Conservation (phyloP, 2,113 vertebrate species). For the Syrmaticus mikado region DNA sequence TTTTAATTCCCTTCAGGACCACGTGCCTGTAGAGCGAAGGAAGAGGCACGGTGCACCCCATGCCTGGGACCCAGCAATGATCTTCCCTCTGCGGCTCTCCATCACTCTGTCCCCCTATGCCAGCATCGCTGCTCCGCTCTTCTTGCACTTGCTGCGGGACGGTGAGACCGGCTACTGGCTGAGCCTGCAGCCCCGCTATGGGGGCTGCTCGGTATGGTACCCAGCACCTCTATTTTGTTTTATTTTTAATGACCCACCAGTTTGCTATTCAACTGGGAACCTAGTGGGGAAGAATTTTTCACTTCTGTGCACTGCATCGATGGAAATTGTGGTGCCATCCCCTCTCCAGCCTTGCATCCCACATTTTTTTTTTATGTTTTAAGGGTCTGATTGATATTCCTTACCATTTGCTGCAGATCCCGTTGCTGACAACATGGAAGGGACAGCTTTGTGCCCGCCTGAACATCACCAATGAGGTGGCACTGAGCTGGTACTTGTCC, state of each 20-base stretch:
- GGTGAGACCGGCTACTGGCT: slow-evolving; percentile 82
- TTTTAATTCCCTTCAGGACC: slow-evolving; percentile 74
- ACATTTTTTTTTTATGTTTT: accelerated
- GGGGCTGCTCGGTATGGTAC: slow-evolving; percentile 76
- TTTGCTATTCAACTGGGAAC: neutral
- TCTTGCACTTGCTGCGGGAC: slow-evolving; percentile 82
- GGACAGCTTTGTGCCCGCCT: slow-evolving; percentile 86
- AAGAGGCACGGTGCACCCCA: slow-evolving; percentile 44
- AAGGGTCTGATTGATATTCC: neutral
- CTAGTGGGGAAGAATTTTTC: neutral
- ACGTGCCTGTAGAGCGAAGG: neutral
- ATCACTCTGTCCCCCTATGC: slow-evolving; percentile 87
- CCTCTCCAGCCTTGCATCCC: accelerated
- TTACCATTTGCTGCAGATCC: slow-evolving; percentile 69
- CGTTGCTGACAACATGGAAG: slow-evolving; percentile 85
- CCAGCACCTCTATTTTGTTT: accelerated
- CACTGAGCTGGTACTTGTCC: slow-evolving; percentile 85
- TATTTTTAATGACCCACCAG: accelerated
- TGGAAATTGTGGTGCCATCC: accelerated
- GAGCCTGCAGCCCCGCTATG: slow-evolving; percentile 75
- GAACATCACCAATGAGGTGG: slow-evolving; percentile 84
- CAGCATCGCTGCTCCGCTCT: slow-evolving; percentile 80
- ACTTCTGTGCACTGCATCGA: accelerated
- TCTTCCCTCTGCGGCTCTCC: slow-evolving; percentile 85
- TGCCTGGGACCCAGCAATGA: slow-evolving; percentile 75